Percentiles rank a stretch among this genome's conserved stretches.
These are phyloP conservation scores for Gymnoscopelus braueri DNA, from an alignment of 2,797 vertebrate genomes.

Conservation along the genomic window DNA sequence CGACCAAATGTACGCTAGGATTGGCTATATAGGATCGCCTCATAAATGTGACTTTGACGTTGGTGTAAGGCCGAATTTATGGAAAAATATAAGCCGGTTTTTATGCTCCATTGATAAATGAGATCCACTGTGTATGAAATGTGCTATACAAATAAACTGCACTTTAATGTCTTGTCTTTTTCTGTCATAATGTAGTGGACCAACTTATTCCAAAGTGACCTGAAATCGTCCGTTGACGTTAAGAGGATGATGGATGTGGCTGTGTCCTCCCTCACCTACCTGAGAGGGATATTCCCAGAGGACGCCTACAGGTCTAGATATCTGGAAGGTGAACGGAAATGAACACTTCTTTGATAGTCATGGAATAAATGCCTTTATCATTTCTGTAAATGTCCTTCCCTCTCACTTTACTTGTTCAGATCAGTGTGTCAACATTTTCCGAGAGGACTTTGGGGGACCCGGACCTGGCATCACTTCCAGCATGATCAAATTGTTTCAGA, in stretches of 20 bases:
- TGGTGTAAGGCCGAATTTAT: no score
- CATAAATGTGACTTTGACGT: no score
- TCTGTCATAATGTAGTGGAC: constrained; percentile 63
- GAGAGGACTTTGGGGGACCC: constrained; percentile 65
- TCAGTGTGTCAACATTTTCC: constrained; percentile 80
- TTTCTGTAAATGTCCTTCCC: neutral
- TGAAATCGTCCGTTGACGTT: constrained; percentile 75
- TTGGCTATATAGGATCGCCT: no score
- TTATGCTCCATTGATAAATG: no score
- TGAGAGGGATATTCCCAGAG: constrained; percentile 82
- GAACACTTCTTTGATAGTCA: neutral
- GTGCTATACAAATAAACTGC: no score
- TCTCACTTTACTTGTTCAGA: constrained; percentile 43
- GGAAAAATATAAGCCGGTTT: no score
- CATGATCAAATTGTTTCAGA: constrained; percentile 96
- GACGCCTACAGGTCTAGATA: constrained; percentile 79
- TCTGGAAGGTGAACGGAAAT: constrained; percentile 71
- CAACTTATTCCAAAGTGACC: constrained; percentile 68
- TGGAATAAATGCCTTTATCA: neutral
- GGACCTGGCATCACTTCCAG: constrained; percentile 76
- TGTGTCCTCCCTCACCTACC: constrained; percentile 78
- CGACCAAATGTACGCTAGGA: no score
- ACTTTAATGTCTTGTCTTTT: neutral
- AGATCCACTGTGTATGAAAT: no score
- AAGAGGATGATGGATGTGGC: constrained; percentile 80